A percentile compares a stretch with the other conserved stretches of the same genome.
These are phyloP conservation scores for Meganola albula DNA, from an alignment of 2,888 invertebrate genomes.

Conservation along the genomic window DNA sequence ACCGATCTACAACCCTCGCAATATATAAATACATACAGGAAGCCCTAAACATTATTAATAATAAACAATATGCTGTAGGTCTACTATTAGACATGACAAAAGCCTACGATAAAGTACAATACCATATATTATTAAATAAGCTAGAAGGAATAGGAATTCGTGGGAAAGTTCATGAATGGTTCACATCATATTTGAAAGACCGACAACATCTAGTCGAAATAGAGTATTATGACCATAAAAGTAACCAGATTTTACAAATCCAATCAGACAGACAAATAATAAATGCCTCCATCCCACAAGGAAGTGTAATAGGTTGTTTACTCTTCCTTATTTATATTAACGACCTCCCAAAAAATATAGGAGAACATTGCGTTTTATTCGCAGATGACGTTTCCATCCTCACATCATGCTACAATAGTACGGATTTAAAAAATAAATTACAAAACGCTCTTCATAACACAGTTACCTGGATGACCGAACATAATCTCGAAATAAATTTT, in stretches of 20 bases:
- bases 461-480: slow-evolving; percentile 12
- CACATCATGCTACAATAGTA: slow-evolving; percentile 4
- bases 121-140: slow-evolving; percentile 13
- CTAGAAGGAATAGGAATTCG: slow-evolving; percentile 15
- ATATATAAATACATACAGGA: slow-evolving; percentile 11
- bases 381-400: slow-evolving; percentile 14
- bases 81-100: slow-evolving; percentile 22
- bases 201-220: slow-evolving; percentile 13
- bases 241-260: slow-evolving; percentile 6
- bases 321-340: slow-evolving; percentile 13
- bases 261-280: not conserved
- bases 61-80: slow-evolving; percentile 15
- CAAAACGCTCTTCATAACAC: not conserved
- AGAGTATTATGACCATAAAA: slow-evolving; percentile 6
- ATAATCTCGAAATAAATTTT: slow-evolving; percentile 14
- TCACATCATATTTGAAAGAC: slow-evolving; percentile 13
- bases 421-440: slow-evolving; percentile 3
- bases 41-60: slow-evolving; percentile 7
- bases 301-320: slow-evolving; percentile 10
- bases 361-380: slow-evolving; percentile 5
- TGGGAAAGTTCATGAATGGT: slow-evolving; percentile 13
- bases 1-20: slow-evolving; percentile 12
- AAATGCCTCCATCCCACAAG: slow-evolving; percentile 8
- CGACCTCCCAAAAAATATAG: slow-evolving; percentile 9
- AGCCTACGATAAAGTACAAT: slow-evolving; percentile 20